Conservation (phyloP, 2,888 invertebrate genomes). For the Brachypalpus laphriformis region DNA sequence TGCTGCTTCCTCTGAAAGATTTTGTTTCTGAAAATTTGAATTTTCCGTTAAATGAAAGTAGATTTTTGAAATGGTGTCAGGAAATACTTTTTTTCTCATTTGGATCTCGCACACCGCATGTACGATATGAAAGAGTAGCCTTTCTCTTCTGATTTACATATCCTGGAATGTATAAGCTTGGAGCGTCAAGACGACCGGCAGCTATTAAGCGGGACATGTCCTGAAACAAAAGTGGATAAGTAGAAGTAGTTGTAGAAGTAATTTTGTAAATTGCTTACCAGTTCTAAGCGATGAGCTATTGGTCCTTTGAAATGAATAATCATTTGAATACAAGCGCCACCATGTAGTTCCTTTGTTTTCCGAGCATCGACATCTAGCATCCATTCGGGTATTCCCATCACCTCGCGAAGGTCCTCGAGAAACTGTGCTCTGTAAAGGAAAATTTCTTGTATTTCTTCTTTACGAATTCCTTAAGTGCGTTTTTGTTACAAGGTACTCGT, state of each 20-base stretch:
- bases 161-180: constrained; percentile 91
- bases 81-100: constrained; percentile 85
- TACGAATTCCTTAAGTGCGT: too few species aligned
- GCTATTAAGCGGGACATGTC: constrained; percentile 90
- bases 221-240: constrained; percentile 37
- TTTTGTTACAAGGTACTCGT: too few species aligned
- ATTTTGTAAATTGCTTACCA: constrained; percentile 83
- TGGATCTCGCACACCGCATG: constrained; percentile 90
- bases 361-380: constrained; percentile 93
- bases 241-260: background rate
- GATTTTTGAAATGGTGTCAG: background rate
- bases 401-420: constrained; percentile 90
- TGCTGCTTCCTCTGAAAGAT: constrained; percentile 38
- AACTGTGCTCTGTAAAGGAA: constrained; percentile 88
- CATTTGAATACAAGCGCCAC: constrained; percentile 92
- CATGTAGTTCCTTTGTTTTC: constrained; percentile 89
- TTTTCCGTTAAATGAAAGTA: background rate
- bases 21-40: constrained; percentile 48
- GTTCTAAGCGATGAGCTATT: constrained; percentile 89
- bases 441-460: too few species aligned
- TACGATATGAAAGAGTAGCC: constrained; percentile 88
- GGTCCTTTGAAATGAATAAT: constrained; percentile 94
- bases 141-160: constrained; percentile 89
- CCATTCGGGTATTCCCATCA: constrained; percentile 95
- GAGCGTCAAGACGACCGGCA: constrained; percentile 89